phyloP scores from a whole-genome alignment of 2,797 vertebrate genomes.

The Tauraco hartlaubi region DNA sequence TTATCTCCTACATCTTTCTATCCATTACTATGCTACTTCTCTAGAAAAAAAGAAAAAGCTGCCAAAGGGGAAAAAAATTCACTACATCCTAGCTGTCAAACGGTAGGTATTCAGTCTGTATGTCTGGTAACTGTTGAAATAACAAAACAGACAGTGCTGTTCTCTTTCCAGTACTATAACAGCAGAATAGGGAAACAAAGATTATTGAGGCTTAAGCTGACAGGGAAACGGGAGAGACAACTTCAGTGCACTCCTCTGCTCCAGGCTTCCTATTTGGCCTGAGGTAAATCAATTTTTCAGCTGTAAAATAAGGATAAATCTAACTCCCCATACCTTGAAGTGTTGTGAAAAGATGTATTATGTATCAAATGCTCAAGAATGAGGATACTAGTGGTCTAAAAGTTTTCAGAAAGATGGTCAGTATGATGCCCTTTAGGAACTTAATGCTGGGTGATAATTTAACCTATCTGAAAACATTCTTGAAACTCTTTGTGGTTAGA shows the following conservation, averaged over 20 bases:
- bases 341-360: neutral
- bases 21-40: neutral
- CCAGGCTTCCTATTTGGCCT: neutral
- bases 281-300: neutral
- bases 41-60: neutral
- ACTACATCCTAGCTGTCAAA: neutral
- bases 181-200: neutral
- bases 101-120: neutral
- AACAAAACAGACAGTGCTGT: rapidly evolving
- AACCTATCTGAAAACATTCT: neutral
- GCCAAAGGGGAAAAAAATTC: neutral
- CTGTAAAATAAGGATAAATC: neutral
- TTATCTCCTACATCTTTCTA: neutral
- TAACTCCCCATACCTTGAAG: neutral
- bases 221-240: neutral
- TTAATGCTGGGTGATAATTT: neutral
- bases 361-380: neutral
- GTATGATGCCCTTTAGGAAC: neutral
- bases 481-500: neutral
- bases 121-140: neutral
- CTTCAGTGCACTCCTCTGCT: neutral
- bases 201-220: neutral
- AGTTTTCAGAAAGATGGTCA: neutral
- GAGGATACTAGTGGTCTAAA: neutral
- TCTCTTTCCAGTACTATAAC: neutral